Conservation (phyloP, 2,113 vertebrate genomes). For the Antigone vipio region DNA sequence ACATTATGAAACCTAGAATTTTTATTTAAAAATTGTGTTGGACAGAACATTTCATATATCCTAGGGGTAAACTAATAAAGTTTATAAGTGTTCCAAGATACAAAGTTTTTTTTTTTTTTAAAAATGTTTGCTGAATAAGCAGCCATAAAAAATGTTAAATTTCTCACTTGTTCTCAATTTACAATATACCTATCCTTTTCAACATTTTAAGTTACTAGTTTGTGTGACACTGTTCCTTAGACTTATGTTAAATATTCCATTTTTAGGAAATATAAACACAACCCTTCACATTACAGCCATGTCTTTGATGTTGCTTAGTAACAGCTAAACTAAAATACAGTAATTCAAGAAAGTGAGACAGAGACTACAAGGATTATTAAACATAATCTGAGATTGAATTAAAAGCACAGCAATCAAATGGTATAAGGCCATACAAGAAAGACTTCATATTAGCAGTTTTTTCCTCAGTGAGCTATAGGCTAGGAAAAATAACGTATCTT, state of each 20-base stretch:
- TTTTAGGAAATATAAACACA: not conserved
- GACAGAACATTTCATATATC: not conserved
- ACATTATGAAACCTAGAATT: not conserved
- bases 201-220: not conserved
- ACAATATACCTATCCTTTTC: not conserved
- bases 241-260: not conserved
- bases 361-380: not conserved
- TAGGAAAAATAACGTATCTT: not conserved
- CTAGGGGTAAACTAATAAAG: not conserved
- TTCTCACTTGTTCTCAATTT: not conserved
- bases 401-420: not conserved
- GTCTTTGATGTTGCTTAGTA: not conserved
- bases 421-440: not conserved
- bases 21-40: not conserved
- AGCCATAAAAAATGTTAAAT: not conserved
- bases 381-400: not conserved
- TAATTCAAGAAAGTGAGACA: not conserved
- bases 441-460: not conserved
- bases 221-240: not conserved
- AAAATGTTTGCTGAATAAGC: not conserved
- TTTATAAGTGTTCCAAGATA: not conserved
- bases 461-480: not conserved
- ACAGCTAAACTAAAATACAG: not conserved
- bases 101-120: not conserved
- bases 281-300: not conserved